These are phyloP conservation scores for Beroe forskalii DNA, from an alignment of 37 sponge, comb jelly and placozoan genomes.

Conservation along the genomic window DNA sequence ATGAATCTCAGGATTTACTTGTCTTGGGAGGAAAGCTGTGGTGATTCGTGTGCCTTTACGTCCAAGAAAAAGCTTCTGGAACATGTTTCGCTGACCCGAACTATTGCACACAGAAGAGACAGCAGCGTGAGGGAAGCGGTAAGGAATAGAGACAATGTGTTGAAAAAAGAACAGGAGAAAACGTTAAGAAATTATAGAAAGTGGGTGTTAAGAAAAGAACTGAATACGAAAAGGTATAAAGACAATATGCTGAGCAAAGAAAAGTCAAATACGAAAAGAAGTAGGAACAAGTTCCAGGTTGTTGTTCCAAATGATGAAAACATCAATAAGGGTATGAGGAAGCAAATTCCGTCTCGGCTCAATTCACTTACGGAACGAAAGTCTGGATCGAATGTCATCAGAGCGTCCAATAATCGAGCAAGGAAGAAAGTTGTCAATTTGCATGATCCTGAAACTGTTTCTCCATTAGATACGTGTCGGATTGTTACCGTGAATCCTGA, in stretches of 20 bases:
- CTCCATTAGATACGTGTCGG: too few relatives aligned
- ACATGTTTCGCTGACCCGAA: too few relatives aligned
- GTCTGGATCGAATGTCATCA: not conserved
- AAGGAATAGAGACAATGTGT: not conserved
- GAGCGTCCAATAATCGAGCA: too few relatives aligned
- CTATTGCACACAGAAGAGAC: too few relatives aligned
- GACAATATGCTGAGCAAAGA: not conserved
- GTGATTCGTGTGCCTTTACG: not conserved
- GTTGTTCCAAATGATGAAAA: too few relatives aligned
- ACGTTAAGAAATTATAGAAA: too few relatives aligned
- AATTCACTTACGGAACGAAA: not conserved
- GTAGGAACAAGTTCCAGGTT: too few relatives aligned
- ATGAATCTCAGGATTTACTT: not conserved
- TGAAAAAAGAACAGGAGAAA: too few relatives aligned
- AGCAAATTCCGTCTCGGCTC: not conserved
- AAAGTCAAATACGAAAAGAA: not conserved
- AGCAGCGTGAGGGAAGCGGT: not conserved
- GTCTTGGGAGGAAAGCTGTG: not conserved
- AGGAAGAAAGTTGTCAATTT: too few relatives aligned
- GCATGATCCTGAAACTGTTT: not conserved
- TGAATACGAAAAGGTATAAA: not conserved
- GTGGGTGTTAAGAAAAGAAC: not conserved
- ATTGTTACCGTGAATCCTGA: constrained; percentile 5
- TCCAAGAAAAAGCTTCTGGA: not conserved
- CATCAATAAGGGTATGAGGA: too few relatives aligned